A percentile compares a stretch with the other conserved stretches of the same genome.
Conservation (phyloP, 2,797 vertebrate genomes). For the Alectoris magna region DNA sequence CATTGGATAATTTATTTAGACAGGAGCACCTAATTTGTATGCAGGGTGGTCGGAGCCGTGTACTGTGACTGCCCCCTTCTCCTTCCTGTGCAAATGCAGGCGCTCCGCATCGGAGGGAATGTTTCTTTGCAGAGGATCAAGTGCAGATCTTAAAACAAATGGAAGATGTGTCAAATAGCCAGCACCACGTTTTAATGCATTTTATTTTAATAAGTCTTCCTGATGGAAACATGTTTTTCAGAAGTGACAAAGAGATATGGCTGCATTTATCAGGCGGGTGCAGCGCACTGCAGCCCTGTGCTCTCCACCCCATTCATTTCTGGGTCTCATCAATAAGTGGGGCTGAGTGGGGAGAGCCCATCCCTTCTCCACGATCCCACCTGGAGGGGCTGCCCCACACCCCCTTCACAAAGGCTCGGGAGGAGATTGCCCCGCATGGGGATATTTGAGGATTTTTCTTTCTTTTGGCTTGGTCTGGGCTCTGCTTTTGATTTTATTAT, state of each 20-base stretch:
- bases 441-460: too few relatives aligned
- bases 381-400: not conserved
- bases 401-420: not conserved
- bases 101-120: conserved; percentile 27
- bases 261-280: conserved; percentile 63
- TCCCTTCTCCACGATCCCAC: not conserved
- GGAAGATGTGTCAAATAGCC: conserved; percentile 78
- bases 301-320: conserved; percentile 45
- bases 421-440: not conserved
- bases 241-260: conserved; percentile 79
- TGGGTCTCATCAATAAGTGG: conserved; percentile 55
- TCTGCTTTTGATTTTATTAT: too few relatives aligned
- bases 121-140: conserved; percentile 77
- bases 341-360: not conserved
- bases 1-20: conserved; percentile 83
- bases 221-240: conserved; percentile 78
- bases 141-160: conserved; percentile 80
- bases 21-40: conserved; percentile 80
- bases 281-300: not conserved
- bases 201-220: conserved; percentile 80
- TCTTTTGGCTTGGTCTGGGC: too few relatives aligned
- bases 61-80: conserved; percentile 82
- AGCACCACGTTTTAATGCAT: conserved; percentile 69
- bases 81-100: conserved; percentile 80
- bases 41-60: conserved; percentile 76